phyloP scores from a whole-genome alignment of 2,888 invertebrate genomes.

The Colletes collaris region DNA sequence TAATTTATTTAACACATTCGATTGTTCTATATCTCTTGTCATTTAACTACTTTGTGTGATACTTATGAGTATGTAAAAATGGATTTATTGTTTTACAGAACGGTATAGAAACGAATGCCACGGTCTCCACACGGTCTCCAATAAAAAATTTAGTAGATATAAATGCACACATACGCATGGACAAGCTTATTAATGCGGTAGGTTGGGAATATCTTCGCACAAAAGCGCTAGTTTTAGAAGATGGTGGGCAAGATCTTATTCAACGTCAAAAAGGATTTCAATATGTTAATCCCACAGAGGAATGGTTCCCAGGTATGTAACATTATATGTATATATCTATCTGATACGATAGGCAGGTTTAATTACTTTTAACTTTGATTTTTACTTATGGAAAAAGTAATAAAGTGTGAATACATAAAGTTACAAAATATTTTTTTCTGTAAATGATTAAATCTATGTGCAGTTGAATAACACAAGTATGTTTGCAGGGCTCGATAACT shows the following conservation, averaged over 20 bases:
- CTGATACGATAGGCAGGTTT: neutral
- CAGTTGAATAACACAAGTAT: neutral
- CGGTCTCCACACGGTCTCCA: conserved; percentile 91
- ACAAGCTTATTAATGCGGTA: conserved; percentile 90
- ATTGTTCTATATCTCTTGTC: too few species aligned
- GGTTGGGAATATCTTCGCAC: conserved; percentile 94
- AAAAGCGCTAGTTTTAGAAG: conserved; percentile 87
- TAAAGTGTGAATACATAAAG: too few species aligned
- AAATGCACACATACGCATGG: conserved; percentile 88
- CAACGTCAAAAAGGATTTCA: conserved; percentile 93
- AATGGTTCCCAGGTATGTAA: conserved; percentile 91
- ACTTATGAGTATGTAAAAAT: neutral
- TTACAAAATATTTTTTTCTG: too few species aligned
- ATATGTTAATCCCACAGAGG: conserved; percentile 92
- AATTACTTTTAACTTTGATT: neutral
- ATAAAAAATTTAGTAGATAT: conserved; percentile 93
- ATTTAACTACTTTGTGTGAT: too few species aligned
- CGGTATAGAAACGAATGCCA: conserved; percentile 92
- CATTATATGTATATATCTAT: neutral
- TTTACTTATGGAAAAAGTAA: neutral
- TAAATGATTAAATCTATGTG: neutral
- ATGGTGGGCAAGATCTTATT: conserved; percentile 89
- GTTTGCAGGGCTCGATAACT: conserved; percentile 87
- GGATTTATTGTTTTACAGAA: conserved; percentile 85
- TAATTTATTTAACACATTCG: too few species aligned